Evolutionary conservation across 2,113 vertebrate species (phyloP).

Genomic region (Penelope pileata): DNA sequence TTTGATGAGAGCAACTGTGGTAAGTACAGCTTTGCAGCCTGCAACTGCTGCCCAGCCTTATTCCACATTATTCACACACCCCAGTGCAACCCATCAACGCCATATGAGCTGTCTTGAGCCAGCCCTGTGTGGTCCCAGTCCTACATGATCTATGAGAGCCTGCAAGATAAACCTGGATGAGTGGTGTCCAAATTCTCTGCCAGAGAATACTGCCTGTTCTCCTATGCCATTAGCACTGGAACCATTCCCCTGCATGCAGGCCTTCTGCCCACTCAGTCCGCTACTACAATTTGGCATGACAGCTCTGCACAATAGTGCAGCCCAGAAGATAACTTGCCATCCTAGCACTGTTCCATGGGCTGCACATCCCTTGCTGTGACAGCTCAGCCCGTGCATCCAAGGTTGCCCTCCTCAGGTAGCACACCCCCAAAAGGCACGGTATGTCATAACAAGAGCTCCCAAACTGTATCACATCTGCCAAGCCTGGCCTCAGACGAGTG

Average conservation of each 20-base stretch:
- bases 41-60: background rate
- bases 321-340: background rate
- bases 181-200: background rate
- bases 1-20: constrained; percentile 84
- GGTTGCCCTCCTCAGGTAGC: rapidly evolving
- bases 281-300: background rate
- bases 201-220: background rate
- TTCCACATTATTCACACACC: background rate
- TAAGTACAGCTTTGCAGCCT: constrained; percentile 46
- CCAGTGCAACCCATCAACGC: background rate
- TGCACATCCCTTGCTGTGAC: background rate
- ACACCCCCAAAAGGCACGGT: background rate
- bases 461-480: background rate
- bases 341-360: background rate
- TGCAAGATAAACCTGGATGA: background rate
- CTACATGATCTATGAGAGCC: background rate
- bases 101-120: background rate
- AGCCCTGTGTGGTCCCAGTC: background rate
- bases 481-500: background rate
- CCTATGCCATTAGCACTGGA: background rate
- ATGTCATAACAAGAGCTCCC: background rate
- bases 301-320: background rate
- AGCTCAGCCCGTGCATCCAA: background rate
- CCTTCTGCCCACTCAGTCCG: background rate
- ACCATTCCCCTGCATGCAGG: background rate